Conservation (phyloP, 2,113 vertebrate genomes). For the Menidia beryllina region DNA sequence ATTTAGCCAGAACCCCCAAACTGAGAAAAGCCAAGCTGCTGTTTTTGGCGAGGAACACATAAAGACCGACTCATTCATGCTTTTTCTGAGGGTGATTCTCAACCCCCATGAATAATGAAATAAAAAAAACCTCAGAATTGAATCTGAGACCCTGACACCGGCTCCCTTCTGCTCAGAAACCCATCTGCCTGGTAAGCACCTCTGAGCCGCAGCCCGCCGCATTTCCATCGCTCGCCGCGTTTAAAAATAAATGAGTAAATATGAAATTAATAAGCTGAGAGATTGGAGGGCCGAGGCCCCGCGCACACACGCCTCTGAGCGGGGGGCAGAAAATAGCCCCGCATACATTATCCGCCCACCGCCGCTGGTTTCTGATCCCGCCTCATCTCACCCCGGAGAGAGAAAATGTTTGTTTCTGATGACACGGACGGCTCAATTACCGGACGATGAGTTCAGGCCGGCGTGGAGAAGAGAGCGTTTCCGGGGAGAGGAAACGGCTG, state of each 20-base stretch:
- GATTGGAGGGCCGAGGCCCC: conserved; percentile 55
- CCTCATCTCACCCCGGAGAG: conserved; percentile 47
- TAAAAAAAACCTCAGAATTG: conserved; percentile 54
- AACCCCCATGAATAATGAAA: conserved; percentile 51
- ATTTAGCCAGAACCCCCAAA: not conserved
- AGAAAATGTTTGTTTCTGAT: conserved; percentile 63
- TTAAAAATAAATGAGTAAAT: conserved; percentile 82
- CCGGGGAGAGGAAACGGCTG: conserved; percentile 20
- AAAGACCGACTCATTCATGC: not conserved
- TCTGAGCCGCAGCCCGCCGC: conserved; percentile 53
- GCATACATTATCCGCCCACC: conserved; percentile 68
- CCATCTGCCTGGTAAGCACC: conserved; percentile 68
- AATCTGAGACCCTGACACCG: conserved; percentile 52
- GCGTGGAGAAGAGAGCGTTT: conserved; percentile 25
- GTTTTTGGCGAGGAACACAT: not conserved
- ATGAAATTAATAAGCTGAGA: conserved; percentile 80
- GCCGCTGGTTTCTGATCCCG: conserved; percentile 56
- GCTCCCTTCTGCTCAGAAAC: conserved; percentile 62
- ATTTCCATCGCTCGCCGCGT: conserved; percentile 66
- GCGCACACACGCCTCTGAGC: conserved; percentile 62
- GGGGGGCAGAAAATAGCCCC: conserved; percentile 57
- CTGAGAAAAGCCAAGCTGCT: not conserved
- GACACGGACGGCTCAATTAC: conserved; percentile 69
- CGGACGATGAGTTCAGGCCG: conserved; percentile 30
- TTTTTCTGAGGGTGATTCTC: conserved; percentile 27